These are phyloP conservation scores for Drosophila koepferae DNA, from an alignment of 2,888 invertebrate genomes.

Conservation along the genomic window DNA sequence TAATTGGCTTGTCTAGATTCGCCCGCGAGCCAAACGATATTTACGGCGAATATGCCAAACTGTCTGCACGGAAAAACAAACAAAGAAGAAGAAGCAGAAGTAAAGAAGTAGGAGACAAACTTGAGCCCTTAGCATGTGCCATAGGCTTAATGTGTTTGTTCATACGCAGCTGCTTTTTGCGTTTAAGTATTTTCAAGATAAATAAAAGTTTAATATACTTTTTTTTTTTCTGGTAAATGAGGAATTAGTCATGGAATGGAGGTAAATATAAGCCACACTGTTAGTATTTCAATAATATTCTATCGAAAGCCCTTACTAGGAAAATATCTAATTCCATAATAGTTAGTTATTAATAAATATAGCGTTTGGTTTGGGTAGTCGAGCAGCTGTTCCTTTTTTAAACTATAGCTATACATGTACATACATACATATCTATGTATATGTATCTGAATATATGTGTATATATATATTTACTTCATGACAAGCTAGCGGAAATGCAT, in stretches of 20 bases:
- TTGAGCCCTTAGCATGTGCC: not conserved
- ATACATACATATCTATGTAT: not conserved
- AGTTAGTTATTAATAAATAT: not conserved
- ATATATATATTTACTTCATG: not conserved
- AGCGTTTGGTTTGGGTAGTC: not conserved
- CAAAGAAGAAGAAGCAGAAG: not conserved
- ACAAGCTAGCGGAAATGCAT: conserved; percentile 45
- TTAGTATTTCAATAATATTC: not conserved
- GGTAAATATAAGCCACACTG: not conserved
- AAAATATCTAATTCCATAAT: not conserved
- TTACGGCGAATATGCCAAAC: conserved; percentile 49
- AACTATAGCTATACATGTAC: not conserved
- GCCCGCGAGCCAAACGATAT: conserved; percentile 26
- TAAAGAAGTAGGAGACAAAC: not conserved
- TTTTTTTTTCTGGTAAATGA: not conserved
- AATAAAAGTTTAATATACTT: not conserved
- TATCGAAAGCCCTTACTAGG: not conserved
- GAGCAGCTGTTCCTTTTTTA: conserved; percentile 1
- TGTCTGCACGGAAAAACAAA: conserved; percentile 31
- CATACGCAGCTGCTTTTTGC: conserved; percentile 11
- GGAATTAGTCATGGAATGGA: not conserved
- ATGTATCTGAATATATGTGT: not conserved
- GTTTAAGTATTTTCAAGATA: not conserved
- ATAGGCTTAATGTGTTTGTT: not conserved
- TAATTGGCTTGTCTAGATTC: conserved; percentile 61